Evolutionary conservation across 2,113 vertebrate species (phyloP).

Genomic region (Coryphaenoides rupestris): DNA sequence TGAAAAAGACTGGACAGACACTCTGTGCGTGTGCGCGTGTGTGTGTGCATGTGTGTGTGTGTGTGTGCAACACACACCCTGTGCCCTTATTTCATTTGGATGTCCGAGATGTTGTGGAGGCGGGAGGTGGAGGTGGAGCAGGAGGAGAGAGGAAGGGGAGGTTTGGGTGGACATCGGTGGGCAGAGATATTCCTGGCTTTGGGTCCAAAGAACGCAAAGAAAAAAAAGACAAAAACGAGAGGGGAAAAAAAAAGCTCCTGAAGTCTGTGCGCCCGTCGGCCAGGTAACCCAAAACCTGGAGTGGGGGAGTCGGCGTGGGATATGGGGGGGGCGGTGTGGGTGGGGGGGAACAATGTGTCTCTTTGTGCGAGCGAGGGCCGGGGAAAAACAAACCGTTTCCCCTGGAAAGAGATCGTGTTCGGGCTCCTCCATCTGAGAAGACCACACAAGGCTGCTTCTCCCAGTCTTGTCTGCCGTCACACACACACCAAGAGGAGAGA

Average conservation of each 20-base stretch:
- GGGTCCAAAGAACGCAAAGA: conserved; percentile 53
- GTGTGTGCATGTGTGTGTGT: too few relatives aligned
- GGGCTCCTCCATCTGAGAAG: conserved; percentile 71
- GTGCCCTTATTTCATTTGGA: too few relatives aligned
- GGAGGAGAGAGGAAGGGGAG: conserved; percentile 32
- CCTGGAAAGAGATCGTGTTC: conserved; percentile 75
- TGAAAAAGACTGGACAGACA: conserved; percentile 16
- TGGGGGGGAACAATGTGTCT: conserved; percentile 73
- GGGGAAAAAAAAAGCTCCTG: conserved; percentile 49
- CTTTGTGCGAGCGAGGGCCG: conserved; percentile 69
- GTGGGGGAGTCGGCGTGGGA: conserved; percentile 68
- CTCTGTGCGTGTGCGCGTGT: too few relatives aligned
- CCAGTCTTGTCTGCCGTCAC: conserved; percentile 55
- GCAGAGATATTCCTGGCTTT: conserved; percentile 57
- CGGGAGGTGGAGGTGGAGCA: too few relatives aligned
- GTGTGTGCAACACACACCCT: too few relatives aligned
- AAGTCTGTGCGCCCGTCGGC: conserved; percentile 61
- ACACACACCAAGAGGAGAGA: conserved; percentile 40
- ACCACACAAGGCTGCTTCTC: conserved; percentile 72
- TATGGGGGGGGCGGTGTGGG: too few relatives aligned
- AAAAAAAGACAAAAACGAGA: conserved; percentile 12
- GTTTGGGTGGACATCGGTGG: conserved; percentile 13
- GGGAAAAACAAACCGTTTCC: conserved; percentile 70
- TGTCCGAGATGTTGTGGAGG: too few relatives aligned
- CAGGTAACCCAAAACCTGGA: conserved; percentile 72